Percentiles rank a stretch among this genome's conserved stretches.
Evolutionary conservation across 2,113 vertebrate genomes (phyloP).

Genomic region (Pteruthius melanotis): DNA sequence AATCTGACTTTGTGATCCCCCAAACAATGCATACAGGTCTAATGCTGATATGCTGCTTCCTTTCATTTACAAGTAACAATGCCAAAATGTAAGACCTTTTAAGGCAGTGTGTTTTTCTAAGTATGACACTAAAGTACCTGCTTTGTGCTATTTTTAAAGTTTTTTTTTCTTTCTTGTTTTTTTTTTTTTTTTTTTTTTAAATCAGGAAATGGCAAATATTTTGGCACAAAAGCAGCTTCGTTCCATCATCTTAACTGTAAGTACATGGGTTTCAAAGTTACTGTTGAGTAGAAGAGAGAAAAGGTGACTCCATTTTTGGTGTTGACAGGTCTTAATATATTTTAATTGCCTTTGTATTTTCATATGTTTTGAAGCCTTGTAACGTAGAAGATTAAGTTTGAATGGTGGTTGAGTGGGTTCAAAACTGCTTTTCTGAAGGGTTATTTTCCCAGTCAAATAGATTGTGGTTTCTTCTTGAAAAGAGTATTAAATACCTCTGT

Average conservation of each 20-base stretch:
- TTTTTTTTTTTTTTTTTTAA: neutral
- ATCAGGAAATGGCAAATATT: slow-evolving; percentile 96
- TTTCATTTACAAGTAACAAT: neutral
- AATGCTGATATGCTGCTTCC: neutral
- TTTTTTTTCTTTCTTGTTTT: neutral
- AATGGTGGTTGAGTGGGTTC: neutral
- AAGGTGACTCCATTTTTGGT: neutral
- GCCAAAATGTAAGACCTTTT: neutral
- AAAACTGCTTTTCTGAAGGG: neutral
- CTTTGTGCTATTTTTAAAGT: neutral
- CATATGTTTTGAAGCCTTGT: neutral
- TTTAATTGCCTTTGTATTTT: neutral
- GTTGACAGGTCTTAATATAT: neutral
- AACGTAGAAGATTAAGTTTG: neutral
- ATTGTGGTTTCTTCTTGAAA: neutral
- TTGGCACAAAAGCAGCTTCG: slow-evolving; percentile 96
- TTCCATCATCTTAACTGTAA: slow-evolving; percentile 92
- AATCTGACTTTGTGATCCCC: neutral
- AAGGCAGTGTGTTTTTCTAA: neutral
- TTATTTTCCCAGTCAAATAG: neutral
- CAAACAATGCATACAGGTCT: neutral
- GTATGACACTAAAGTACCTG: neutral
- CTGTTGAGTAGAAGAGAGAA: neutral
- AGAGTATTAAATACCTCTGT: neutral
- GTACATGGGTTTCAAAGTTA: slow-evolving; percentile 51